phyloP scores from a whole-genome alignment of 2,888 invertebrate genomes.

The Pollenia angustigena region DNA sequence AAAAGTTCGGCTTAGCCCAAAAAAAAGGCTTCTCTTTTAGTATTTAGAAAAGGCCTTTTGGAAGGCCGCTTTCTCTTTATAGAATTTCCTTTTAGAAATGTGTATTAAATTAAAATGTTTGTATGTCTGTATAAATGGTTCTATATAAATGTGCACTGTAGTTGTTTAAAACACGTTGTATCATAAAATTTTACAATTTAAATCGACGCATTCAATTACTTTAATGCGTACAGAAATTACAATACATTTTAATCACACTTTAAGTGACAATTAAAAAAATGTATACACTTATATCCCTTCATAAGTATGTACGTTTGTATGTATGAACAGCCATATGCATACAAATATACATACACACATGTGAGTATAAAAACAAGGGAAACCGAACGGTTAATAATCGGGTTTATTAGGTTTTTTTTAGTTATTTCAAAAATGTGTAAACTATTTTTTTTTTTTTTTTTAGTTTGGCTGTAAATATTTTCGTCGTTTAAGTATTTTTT shows the following conservation, averaged over 20 bases:
- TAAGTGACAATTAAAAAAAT: slow-evolving; percentile 80
- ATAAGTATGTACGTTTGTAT: too few relatives aligned
- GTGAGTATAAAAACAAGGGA: too few relatives aligned
- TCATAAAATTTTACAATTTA: slow-evolving; percentile 72
- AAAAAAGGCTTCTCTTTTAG: too few relatives aligned
- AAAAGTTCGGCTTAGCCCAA: too few relatives aligned
- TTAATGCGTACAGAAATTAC: slow-evolving; percentile 73
- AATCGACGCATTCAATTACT: slow-evolving; percentile 74
- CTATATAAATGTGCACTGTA: background rate
- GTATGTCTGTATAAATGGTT: background rate
- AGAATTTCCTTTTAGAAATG: background rate
- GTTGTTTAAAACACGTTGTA: slow-evolving; percentile 50
- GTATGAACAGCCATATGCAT: background rate
- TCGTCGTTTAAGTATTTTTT: too few relatives aligned
- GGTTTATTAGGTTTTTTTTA: too few relatives aligned
- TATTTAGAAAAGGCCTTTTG: too few relatives aligned
- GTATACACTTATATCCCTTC: background rate
- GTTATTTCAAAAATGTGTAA: too few relatives aligned
- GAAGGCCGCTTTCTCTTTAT: too few relatives aligned
- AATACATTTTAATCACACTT: slow-evolving; percentile 78
- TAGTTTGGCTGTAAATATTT: too few relatives aligned
- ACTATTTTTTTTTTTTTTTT: too few relatives aligned
- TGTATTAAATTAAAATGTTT: background rate
- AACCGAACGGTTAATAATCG: too few relatives aligned
- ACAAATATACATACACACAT: background rate